Conservation (phyloP, 2,113 vertebrate species). For the Cettia cetti region DNA sequence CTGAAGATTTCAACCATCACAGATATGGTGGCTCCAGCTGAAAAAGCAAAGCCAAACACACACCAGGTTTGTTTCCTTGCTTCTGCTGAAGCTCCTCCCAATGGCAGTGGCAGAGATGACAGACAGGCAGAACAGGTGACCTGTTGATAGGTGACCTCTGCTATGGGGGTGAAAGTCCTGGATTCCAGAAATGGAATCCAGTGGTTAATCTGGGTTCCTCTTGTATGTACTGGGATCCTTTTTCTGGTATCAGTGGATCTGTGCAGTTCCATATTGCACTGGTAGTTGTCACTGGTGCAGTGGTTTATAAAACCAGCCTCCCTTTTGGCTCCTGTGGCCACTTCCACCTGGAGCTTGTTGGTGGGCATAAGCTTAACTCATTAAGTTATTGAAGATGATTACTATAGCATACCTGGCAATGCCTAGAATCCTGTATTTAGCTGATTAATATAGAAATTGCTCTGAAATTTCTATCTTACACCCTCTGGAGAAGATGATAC, state of each 20-base stretch:
- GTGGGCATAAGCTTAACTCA: neutral
- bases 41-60: neutral
- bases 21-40: conserved; percentile 58
- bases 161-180: neutral
- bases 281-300: neutral
- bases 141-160: neutral
- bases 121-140: neutral
- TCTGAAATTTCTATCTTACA: neutral
- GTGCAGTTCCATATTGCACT: neutral
- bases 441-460: neutral
- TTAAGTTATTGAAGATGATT: neutral
- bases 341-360: neutral
- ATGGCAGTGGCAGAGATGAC: neutral
- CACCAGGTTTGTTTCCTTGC: neutral
- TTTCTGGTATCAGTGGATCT: neutral
- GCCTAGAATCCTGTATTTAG: neutral
- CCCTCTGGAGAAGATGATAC: neutral
- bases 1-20: conserved; percentile 72
- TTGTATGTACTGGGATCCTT: neutral
- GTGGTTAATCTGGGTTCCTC: neutral
- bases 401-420: neutral
- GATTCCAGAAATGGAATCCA: neutral
- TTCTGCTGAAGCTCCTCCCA: neutral
- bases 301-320: neutral
- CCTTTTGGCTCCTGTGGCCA: neutral